Base-by-base conservation (phyloP, 2,113 vertebrate genomes). In the Engraulis encrasicolus region DNA sequence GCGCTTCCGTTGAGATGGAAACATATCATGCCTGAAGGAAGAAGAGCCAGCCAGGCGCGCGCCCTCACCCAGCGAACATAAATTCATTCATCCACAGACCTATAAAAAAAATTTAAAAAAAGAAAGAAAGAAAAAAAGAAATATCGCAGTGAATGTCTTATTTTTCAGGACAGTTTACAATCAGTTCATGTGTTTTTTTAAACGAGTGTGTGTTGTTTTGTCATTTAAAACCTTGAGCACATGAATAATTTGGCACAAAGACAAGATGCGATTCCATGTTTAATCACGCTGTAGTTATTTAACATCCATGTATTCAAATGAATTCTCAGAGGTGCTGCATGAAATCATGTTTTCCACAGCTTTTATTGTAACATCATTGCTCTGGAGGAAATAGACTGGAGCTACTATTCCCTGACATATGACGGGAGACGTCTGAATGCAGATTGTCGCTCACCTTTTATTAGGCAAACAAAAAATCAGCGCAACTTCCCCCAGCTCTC, bases 401-500 rank as follows among this genome's bases (percentile, higher is more conserved):
- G n/a, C n/a, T n/a, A n/a, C n/a, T n/a, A 82, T 81, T 80, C 81
- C 86, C 83, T 84, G 86, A 27, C 58, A 81, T 66, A 27, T 85
- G 86, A 80, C 71, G 78, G 40, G 78, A 86, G n/a, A 83, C 83
- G 86, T 78, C 78, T 66, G 58, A 85, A 92, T 93, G 91, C 92
- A 93, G 93, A 93, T 93, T 66, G 36, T 58, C 20, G 54, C 87
- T 83, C 91, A 88, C 89, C 88, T 88, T 91, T 92, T 93, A 93
- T n/a, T n/a, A n/a, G n/a, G n/a, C n/a, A n/a, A n/a, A n/a, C n/a
- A 95, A 95, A 93, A 93, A 91, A 92, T 92, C 93, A 90, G 93
- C 91, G 91, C 93, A 93, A 92, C 93, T 78, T 94, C 92, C 82
- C 78, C 86, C 89, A 90, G 83, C 92, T 95, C 18, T 66, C 23